Percentiles rank a stretch among this genome's conserved stretches.
These are phyloP conservation scores for Rafetus swinhoei DNA, from an alignment of 2,113 vertebrate species.

Conservation along the genomic window DNA sequence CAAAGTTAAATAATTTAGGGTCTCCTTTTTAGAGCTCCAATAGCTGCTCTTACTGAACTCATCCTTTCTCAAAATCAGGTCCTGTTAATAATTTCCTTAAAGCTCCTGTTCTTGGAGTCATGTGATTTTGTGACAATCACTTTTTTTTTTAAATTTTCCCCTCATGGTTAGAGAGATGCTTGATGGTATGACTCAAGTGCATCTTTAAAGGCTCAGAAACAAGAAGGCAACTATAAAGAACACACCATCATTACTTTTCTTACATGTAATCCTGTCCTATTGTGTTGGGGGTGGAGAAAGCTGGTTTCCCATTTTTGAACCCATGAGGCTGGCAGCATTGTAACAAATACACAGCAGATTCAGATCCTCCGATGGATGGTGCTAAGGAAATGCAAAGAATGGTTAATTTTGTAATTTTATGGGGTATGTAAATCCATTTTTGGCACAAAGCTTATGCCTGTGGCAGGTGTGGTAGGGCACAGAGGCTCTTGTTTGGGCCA, in stretches of 20 bases:
- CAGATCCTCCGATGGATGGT: not conserved
- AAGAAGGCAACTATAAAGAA: not conserved
- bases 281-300: not conserved
- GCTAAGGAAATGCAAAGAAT: not conserved
- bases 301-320: not conserved
- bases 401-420: not conserved
- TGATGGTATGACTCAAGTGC: not conserved
- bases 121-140: not conserved
- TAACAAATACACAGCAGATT: not conserved
- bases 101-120: not conserved
- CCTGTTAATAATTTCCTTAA: not conserved
- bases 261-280: not conserved
- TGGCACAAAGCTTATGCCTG: not conserved
- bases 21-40: constrained; percentile 39
- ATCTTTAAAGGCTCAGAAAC: not conserved
- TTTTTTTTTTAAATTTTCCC: not conserved
- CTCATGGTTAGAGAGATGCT: not conserved
- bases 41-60: not conserved
- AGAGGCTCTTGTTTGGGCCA: not conserved
- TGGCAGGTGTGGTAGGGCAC: not conserved
- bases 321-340: not conserved
- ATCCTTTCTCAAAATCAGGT: not conserved
- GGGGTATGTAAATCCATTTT: not conserved
- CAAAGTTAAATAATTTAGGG: constrained; percentile 24
- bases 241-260: not conserved